phyloP scores from a whole-genome alignment of 2,113 vertebrate genomes.

The Nannobrachium achirus region DNA sequence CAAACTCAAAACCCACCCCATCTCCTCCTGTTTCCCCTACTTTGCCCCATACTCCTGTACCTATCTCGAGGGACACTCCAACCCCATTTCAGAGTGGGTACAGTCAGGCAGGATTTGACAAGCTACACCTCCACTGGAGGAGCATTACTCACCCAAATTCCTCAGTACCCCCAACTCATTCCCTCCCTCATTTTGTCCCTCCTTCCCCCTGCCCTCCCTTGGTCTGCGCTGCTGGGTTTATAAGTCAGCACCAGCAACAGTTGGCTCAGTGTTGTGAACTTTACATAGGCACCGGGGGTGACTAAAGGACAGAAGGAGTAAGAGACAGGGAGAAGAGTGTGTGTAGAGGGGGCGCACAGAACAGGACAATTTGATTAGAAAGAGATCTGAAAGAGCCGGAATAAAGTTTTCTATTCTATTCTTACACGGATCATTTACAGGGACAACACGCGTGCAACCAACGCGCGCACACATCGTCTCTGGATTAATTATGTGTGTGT shows the following conservation, averaged over 20 bases:
- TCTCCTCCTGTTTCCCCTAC: not conserved
- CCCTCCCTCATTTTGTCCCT: slow-evolving; percentile 22
- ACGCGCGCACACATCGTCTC: not conserved
- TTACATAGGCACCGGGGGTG: slow-evolving; percentile 12
- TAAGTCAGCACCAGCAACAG: slow-evolving; percentile 48
- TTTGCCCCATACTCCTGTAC: not conserved
- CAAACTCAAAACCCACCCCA: not conserved
- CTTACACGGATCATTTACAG: slow-evolving; percentile 1
- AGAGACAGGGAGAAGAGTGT: slow-evolving; percentile 3
- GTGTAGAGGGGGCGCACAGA: slow-evolving; percentile 8
- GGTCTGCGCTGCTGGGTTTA: slow-evolving; percentile 41
- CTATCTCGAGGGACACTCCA: not conserved
- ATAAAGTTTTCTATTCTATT: slow-evolving; percentile 1
- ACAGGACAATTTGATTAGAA: slow-evolving; percentile 7
- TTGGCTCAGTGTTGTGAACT: slow-evolving; percentile 38
- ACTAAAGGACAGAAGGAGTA: not conserved
- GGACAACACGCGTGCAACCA: not conserved
- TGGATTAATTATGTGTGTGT: slow-evolving; percentile 41
- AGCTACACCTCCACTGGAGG: slow-evolving; percentile 45
- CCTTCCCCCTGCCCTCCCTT: not conserved
- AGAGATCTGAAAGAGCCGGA: not conserved
- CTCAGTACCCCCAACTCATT: slow-evolving; percentile 16
- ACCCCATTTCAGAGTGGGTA: slow-evolving; percentile 25
- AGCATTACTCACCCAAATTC: slow-evolving; percentile 53
- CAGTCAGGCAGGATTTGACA: slow-evolving; percentile 42